These are phyloP conservation scores for Tethea ocularis DNA, from an alignment of 2,888 invertebrate genomes.

Conservation along the genomic window DNA sequence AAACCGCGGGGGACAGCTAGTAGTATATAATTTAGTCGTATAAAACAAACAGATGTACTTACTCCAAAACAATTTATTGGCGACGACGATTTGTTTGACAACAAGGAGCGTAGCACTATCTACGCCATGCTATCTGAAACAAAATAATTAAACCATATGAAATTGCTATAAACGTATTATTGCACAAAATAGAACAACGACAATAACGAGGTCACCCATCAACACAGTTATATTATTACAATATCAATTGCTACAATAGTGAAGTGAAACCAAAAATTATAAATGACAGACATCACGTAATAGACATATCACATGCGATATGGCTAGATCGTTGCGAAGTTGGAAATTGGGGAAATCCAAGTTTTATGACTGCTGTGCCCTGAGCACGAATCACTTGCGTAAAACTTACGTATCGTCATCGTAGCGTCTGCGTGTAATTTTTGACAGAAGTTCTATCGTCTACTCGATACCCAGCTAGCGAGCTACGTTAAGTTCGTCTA, in stretches of 20 bases:
- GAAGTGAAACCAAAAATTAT: conserved; percentile 35
- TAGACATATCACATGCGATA: conserved; percentile 14
- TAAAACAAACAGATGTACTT: neutral
- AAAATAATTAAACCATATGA: conserved; percentile 26
- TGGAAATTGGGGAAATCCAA: neutral
- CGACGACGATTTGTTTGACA: conserved; percentile 20
- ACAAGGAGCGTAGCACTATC: conserved; percentile 36
- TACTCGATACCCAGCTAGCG: no score
- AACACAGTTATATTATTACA: conserved; percentile 36
- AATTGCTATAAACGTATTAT: conserved; percentile 11
- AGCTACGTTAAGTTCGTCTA: no score
- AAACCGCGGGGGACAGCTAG: no score
- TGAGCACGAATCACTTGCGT: no score
- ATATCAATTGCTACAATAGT: conserved; percentile 41
- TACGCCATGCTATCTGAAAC: conserved; percentile 68
- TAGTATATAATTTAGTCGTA: no score
- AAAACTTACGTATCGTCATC: no score
- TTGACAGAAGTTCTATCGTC: no score
- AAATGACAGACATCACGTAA: conserved; percentile 20
- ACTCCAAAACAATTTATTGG: neutral
- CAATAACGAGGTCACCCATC: conserved; percentile 36
- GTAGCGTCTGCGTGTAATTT: no score
- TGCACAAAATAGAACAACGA: conserved; percentile 25
- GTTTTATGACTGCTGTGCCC: neutral
- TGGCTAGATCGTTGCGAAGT: conserved; percentile 10